A percentile compares a stretch with the other conserved stretches of the same genome.
Evolutionary conservation across 2,888 invertebrate species (phyloP).

Genomic region (Biston stratarius): DNA sequence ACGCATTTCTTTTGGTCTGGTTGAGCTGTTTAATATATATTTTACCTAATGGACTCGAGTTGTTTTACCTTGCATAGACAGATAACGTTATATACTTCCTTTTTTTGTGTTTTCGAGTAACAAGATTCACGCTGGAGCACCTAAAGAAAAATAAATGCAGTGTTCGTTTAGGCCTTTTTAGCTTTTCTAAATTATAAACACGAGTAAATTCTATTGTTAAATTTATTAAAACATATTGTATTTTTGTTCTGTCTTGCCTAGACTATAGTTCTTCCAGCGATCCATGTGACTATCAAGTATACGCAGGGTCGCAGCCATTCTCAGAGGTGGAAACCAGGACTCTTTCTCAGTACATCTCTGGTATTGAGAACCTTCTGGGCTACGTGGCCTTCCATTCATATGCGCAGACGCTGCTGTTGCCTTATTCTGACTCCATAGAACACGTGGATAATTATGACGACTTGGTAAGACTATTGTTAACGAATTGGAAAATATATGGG

Average conservation of each 20-base stretch:
- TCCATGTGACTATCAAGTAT: conserved; percentile 89
- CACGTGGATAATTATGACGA: conserved; percentile 83
- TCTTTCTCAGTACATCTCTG: conserved; percentile 84
- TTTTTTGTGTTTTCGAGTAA: too few relatives aligned
- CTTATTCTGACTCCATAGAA: conserved; percentile 87
- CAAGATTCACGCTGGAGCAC: too few relatives aligned
- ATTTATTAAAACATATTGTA: too few relatives aligned
- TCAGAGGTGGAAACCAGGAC: conserved; percentile 90
- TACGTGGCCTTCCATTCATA: conserved; percentile 92
- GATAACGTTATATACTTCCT: too few relatives aligned
- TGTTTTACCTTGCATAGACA: too few relatives aligned
- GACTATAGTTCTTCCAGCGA: conserved; percentile 74
- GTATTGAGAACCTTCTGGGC: conserved; percentile 82
- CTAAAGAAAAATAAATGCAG: too few relatives aligned
- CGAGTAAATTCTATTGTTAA: too few relatives aligned
- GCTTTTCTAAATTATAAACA: too few relatives aligned
- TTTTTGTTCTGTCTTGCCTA: conserved; percentile 34
- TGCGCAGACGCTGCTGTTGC: conserved; percentile 89
- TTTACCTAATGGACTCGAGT: too few relatives aligned
- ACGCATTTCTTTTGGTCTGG: too few relatives aligned
- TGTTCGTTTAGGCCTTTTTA: too few relatives aligned
- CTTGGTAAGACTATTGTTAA: conserved; percentile 62
- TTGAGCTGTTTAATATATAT: too few relatives aligned
- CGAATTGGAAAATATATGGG: background rate
- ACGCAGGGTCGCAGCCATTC: conserved; percentile 88